A percentile compares a stretch with the other conserved stretches of the same genome.
Conservation (phyloP, 30 jellyfish, hydroid and myxozoan genomes). For the Haliclystus octoradiatus region DNA sequence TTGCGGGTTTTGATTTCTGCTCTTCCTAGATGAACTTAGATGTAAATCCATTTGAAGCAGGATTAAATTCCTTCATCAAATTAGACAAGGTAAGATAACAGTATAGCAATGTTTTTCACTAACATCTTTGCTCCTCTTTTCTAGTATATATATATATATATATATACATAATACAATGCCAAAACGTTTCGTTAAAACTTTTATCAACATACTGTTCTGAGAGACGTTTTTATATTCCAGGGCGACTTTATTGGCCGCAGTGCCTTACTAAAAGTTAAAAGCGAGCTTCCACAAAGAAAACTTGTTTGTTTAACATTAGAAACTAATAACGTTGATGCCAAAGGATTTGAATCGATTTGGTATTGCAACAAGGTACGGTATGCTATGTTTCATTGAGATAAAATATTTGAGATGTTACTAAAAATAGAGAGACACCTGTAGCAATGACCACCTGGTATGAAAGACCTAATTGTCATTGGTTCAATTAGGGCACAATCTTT, state of each 20-base stretch:
- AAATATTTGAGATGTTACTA: no score
- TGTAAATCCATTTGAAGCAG: constrained; percentile 95
- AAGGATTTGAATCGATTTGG: constrained; percentile 96
- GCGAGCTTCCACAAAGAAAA: constrained; percentile 37
- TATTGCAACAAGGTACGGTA: constrained; percentile 86
- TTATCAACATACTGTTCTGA: no score
- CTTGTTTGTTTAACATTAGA: constrained; percentile 77
- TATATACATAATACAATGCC: no score
- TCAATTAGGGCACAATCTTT: no score
- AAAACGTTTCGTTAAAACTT: no score
- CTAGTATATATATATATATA: no score
- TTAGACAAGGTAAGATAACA: constrained; percentile 73
- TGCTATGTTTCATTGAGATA: neutral
- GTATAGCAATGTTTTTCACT: no score
- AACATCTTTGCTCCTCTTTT: no score
- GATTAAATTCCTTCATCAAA: constrained; percentile 83
- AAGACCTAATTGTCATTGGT: no score
- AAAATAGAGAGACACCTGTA: no score
- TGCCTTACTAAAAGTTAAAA: constrained; percentile 54
- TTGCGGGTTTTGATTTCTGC: no score
- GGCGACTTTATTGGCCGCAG: constrained; percentile 79
- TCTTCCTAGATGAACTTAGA: constrained; percentile 91
- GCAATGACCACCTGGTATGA: no score
- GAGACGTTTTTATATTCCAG: neutral
- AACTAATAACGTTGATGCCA: constrained; percentile 88